Evolutionary conservation across 1,140 invertebrate species (phyloP), one percentile per base, ranked within the genome.

Genomic region (Elysia chlorotica): DNA sequence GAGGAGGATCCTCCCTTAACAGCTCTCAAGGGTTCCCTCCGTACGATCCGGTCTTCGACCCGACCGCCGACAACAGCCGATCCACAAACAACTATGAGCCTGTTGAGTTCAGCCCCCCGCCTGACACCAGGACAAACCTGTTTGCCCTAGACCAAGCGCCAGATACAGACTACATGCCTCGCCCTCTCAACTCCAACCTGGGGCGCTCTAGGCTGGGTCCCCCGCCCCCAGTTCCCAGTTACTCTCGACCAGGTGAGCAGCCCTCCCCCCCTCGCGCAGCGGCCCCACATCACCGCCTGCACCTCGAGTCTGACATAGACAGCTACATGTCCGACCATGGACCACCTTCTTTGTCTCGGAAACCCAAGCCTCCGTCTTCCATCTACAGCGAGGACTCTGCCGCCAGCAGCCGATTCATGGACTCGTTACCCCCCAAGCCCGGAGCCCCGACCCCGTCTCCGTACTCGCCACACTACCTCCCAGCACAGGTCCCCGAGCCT

Each of bases 31-130:
- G 65, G 1, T 2, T 19, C 28, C 67, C 54, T 36, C 33, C 36
- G 31, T 70, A 70, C 36, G 33, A 70, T 37, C 35, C 67, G 2
- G 67, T 37, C 4, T 70, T 59, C 23, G n/a, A 14, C 25, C 53
- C 21, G 10, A 57, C 19, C 1, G 57, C 67, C 19, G 30, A 57
- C 19, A 4, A 57, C 1, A 48, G 36, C 37, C 2, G 30, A 17
- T 71, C 69, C 48, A 62, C 57, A n/a, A 35, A 48, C 25, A 71
- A 38, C 17, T 71, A 71, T 33, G 69, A 71, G 37, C 35, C 35
- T 48, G 35, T 63, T 6, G 36, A 71, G n/a, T 71, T 62, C 37
- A 61, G 35, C 28, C 56, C 33, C 2, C n/a, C n/a, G n/a, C n/a
- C n/a, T n/a, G n/a, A n/a, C n/a, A 31, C 65, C 14, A 14, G 23